Base-by-base conservation (phyloP, 2,797 vertebrate genomes). In the Mycteria americana region DNA sequence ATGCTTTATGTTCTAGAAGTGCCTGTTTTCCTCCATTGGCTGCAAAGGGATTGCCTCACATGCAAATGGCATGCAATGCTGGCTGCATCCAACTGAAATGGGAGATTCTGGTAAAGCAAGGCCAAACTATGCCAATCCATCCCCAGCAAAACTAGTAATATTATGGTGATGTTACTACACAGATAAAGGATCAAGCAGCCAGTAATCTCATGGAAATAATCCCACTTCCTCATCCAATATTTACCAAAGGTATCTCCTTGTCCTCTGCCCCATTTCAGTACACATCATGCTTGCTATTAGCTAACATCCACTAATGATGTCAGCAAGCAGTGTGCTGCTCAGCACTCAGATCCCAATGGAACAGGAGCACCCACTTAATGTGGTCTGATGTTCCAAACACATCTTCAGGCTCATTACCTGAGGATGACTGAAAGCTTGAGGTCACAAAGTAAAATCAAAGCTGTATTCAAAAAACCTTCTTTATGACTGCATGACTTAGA, bases 31-130 rank as follows among this genome's bases (percentile, higher is more conserved):
- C 25, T 86, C 21, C 41, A n/a, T 5, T 51, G 56, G 39, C 27
- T 76, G 25, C 31, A 91, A 80, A 87, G 13, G 9, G 9, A 53
- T 33, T 88, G 73, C 8, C 23, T 72, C 76, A 63, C 30, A 3
- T 24, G 16, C 30, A 83, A 83, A 51, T 24, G 7, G 11, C n/a
- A 22, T 17, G n/a, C 39, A 56, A 3, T 0, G 0, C 11, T 62
- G 41, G 13, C 31, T 31, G 9, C 53, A 50, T 18, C 5, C 33
- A 73, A 48, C 9, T 73, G 67, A 91, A 89, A 63, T 5, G 10
- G 33, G 31, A 86, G 10, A 64, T 41, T 45, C 45, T 10, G 13
- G 21, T 51, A 93, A 82, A n/a, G 46, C 39, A 65, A 85, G 30
- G 48, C 13, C 51, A 82, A 62, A 73, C 3, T 24, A 21, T 18